These are phyloP conservation scores for Athene noctua DNA, from an alignment of 2,113 vertebrate genomes.

Conservation along the genomic window DNA sequence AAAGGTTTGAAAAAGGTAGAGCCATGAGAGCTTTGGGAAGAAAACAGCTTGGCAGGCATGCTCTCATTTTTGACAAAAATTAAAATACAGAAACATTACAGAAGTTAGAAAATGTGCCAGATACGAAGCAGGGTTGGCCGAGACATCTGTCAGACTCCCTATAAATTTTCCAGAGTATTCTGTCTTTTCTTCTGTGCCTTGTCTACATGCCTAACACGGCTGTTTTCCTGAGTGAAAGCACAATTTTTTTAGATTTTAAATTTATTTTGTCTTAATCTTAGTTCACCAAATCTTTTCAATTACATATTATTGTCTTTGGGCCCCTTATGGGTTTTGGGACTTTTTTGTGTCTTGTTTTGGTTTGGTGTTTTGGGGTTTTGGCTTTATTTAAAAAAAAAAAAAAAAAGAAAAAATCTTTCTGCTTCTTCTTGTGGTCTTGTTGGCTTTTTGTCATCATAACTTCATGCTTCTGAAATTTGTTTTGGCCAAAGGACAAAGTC, in stretches of 20 bases:
- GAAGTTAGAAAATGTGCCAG: neutral
- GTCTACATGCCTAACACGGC: neutral
- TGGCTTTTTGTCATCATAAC: neutral
- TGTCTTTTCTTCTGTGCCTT: neutral
- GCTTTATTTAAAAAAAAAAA: neutral
- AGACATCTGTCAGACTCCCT: neutral
- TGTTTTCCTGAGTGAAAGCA: neutral
- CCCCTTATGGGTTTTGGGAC: neutral
- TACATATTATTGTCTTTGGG: neutral
- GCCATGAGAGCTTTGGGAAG: neutral
- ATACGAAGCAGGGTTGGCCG: neutral
- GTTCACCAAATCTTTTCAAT: neutral
- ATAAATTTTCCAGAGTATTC: neutral
- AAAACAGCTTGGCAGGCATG: neutral
- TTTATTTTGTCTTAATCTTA: neutral
- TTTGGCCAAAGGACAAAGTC: neutral
- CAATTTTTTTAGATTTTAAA: neutral
- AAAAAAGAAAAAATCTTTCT: neutral
- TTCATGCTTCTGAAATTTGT: neutral
- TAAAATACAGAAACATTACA: neutral
- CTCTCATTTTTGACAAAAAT: neutral
- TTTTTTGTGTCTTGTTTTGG: neutral
- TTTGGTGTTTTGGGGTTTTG: neutral
- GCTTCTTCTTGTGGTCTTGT: neutral
- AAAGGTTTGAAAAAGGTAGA: conserved; percentile 43